These are phyloP conservation scores for Drosophila leonis DNA, from an alignment of 2,888 invertebrate species.

Conservation along the genomic window DNA sequence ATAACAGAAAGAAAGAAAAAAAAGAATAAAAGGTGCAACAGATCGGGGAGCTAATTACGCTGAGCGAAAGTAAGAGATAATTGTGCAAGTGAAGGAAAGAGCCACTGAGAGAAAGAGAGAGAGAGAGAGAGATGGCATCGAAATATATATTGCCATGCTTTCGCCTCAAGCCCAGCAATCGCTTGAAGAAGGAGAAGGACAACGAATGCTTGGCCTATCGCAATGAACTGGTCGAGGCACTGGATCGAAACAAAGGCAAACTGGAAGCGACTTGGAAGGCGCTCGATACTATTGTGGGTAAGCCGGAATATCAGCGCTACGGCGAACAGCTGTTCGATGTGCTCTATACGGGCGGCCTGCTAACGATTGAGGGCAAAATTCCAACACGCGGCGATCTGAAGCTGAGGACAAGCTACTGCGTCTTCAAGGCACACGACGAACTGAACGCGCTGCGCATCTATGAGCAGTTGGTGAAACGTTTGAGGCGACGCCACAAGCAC, in stretches of 20 bases:
- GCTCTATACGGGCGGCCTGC: constrained; percentile 39
- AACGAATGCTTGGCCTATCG: constrained; percentile 19
- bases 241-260: constrained; percentile 38
- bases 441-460: constrained; percentile 34
- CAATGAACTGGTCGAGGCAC: constrained; percentile 29
- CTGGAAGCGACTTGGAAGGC: constrained; percentile 46
- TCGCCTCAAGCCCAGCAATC: not conserved
- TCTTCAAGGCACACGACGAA: constrained; percentile 21
- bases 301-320: constrained; percentile 13
- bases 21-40: not conserved
- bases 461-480: constrained; percentile 34
- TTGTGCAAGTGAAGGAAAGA: not conserved
- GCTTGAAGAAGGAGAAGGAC: constrained; percentile 11
- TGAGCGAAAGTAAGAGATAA: not conserved
- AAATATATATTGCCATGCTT: constrained; percentile 24
- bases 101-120: not conserved
- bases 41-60: not conserved
- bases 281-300: constrained; percentile 16
- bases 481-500: constrained; percentile 19
- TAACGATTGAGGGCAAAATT: not conserved
- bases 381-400: constrained; percentile 9
- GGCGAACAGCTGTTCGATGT: constrained; percentile 30
- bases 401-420: constrained; percentile 26
- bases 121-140: constrained; percentile 18
- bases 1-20: not conserved